phyloP scores from a whole-genome alignment of 1,140 invertebrate species.

The Cyrtorhinus lividipennis region DNA sequence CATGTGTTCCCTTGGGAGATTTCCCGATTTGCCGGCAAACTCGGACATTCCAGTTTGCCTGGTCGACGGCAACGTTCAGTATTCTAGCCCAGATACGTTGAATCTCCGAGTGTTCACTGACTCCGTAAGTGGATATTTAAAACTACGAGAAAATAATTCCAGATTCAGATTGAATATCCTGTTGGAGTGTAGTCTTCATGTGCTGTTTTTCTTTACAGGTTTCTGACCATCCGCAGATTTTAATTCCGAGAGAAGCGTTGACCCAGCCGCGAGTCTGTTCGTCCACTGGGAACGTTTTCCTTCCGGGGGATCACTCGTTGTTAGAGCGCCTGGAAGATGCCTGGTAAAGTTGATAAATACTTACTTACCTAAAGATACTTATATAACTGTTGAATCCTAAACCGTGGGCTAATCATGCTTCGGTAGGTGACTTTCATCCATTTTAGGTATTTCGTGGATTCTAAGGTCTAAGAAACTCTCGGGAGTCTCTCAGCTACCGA shows the following conservation, averaged over 20 bases:
- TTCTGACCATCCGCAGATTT: constrained; percentile 19
- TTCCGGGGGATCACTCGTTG: constrained; percentile 32
- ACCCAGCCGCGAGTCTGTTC: constrained; percentile 26
- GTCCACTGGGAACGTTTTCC: constrained; percentile 31
- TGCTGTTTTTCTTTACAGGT: constrained; percentile 18
- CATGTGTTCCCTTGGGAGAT: constrained; percentile 16
- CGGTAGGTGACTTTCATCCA: no score
- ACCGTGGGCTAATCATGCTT: no score
- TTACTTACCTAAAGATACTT: no score
- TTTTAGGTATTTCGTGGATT: no score
- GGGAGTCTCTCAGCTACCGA: no score
- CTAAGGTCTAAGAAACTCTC: no score
- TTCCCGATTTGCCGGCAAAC: constrained; percentile 14
- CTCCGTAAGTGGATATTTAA: constrained; percentile 17
- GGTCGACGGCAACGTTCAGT: constrained; percentile 22
- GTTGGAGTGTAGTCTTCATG: neutral
- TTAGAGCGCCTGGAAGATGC: constrained; percentile 31
- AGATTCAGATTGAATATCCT: neutral
- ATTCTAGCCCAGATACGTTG: constrained; percentile 14
- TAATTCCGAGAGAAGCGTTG: constrained; percentile 19
- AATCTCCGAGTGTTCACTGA: constrained; percentile 22
- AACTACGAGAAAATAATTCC: neutral
- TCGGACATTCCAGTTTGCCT: constrained; percentile 22
- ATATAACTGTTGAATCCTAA: no score
- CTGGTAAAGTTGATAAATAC: constrained; percentile 17